Conservation (phyloP, 2,888 invertebrate species). For the Smittia aterrima region DNA sequence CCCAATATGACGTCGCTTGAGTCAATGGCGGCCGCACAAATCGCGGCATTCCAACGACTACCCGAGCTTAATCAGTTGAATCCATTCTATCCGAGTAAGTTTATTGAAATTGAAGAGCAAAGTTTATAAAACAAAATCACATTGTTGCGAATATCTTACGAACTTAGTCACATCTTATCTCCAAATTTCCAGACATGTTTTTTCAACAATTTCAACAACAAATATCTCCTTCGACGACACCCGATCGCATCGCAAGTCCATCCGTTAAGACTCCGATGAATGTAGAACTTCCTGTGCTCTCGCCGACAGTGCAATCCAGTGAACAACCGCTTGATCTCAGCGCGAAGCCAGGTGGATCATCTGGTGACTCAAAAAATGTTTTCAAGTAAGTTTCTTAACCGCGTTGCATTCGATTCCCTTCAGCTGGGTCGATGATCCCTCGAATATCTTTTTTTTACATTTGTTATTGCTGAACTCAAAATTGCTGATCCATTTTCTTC, state of each 20-base stretch:
- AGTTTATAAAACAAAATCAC: background rate
- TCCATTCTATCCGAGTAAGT: constrained; percentile 48
- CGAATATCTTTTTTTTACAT: background rate
- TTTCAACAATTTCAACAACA: constrained; percentile 47
- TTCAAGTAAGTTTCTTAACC: constrained; percentile 64
- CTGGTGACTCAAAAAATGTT: constrained; percentile 60
- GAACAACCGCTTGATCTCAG: constrained; percentile 86
- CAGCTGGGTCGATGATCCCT: background rate
- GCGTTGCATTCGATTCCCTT: background rate
- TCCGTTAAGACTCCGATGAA: constrained; percentile 51
- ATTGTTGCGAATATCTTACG: no score
- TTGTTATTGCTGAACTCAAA: no score
- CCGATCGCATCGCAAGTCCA: constrained; percentile 48
- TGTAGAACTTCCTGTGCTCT: constrained; percentile 50
- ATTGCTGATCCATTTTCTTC: no score
- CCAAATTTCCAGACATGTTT: constrained; percentile 42
- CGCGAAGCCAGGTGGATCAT: constrained; percentile 63
- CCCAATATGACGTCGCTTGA: constrained; percentile 59
- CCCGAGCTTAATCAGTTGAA: constrained; percentile 45
- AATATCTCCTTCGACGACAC: constrained; percentile 48
- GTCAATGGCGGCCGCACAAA: constrained; percentile 70
- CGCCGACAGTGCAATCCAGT: constrained; percentile 50
- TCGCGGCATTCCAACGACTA: constrained; percentile 55
- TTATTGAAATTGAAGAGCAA: background rate
- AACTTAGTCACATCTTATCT: background rate